Percentiles rank a stretch among this genome's conserved stretches.
These are phyloP conservation scores for Brachionus koreanus DNA, from an alignment of 1,140 invertebrate genomes.

Conservation along the genomic window DNA sequence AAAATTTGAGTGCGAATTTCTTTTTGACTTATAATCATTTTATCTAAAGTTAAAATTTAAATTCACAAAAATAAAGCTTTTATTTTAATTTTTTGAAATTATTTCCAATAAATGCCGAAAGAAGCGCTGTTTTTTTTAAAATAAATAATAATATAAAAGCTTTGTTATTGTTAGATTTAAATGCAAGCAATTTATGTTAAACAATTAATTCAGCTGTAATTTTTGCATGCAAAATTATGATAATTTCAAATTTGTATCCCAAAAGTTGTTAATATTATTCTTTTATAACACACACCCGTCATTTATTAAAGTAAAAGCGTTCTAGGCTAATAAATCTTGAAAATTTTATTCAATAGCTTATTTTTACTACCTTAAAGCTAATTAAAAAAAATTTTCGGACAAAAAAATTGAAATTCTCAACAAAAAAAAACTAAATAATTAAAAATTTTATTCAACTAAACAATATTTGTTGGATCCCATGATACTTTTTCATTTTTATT, in stretches of 20 bases:
- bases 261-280: neutral
- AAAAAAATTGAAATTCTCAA: neutral
- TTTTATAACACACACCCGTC: neutral
- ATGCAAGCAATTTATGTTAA: neutral
- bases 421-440: neutral
- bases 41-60: neutral
- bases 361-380: too few relatives aligned
- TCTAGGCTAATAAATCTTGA: neutral
- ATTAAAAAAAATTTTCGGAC: neutral
- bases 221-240: neutral
- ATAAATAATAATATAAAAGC: neutral
- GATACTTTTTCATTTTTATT: conserved; percentile 40
- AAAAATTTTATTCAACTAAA: neutral
- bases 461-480: conserved; percentile 33
- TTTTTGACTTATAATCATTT: neutral
- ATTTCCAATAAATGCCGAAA: neutral
- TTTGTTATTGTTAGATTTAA: neutral
- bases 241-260: neutral
- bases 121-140: neutral
- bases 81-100: neutral
- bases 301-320: neutral
- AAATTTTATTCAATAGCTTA: neutral
- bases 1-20: conserved; percentile 24
- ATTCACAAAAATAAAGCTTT: neutral
- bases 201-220: neutral